Percentiles rank a stretch among this genome's conserved stretches.
These are phyloP conservation scores for Myoxocephalus aenaeus DNA, from an alignment of 2,797 vertebrate species.

Conservation along the genomic window DNA sequence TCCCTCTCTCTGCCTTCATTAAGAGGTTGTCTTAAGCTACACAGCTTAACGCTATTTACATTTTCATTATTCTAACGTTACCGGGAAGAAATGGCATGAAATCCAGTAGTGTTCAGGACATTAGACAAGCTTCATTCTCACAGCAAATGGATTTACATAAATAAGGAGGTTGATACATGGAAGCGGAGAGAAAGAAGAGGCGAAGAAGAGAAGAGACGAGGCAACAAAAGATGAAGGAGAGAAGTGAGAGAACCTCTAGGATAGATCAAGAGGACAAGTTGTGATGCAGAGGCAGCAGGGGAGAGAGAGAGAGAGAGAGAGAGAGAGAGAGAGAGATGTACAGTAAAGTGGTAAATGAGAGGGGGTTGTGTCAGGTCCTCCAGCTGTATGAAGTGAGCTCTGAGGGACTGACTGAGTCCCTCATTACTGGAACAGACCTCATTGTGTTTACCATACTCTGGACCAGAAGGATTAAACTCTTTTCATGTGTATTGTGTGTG, in stretches of 20 bases:
- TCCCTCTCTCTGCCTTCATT: conserved; percentile 73
- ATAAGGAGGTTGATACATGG: conserved; percentile 80
- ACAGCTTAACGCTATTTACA: conserved; percentile 85
- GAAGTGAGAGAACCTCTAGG: conserved; percentile 32
- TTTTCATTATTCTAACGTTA: conserved; percentile 84
- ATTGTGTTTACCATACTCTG: conserved; percentile 72
- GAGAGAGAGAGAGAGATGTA: conserved; percentile 40
- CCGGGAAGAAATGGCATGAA: conserved; percentile 82
- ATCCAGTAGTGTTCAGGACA: conserved; percentile 82
- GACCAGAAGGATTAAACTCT: conserved; percentile 53
- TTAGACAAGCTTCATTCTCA: conserved; percentile 85
- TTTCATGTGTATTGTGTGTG: conserved; percentile 24
- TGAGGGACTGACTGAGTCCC: conserved; percentile 74
- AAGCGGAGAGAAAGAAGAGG: conserved; percentile 44
- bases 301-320: conserved; percentile 33
- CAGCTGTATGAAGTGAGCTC: conserved; percentile 76
- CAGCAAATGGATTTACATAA: conserved; percentile 84
- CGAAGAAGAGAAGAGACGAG: conserved; percentile 44
- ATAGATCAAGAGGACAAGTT: conserved; percentile 50
- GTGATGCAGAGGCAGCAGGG: conserved; percentile 25
- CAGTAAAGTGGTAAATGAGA: conserved; percentile 66
- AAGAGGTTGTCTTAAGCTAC: conserved; percentile 82
- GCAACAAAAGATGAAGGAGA: conserved; percentile 46
- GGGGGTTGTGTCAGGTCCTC: conserved; percentile 47
- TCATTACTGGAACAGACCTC: conserved; percentile 76